These are phyloP conservation scores for Rousettus leschenaultii DNA, from an alignment of 2,113 vertebrate genomes.

Conservation along the genomic window DNA sequence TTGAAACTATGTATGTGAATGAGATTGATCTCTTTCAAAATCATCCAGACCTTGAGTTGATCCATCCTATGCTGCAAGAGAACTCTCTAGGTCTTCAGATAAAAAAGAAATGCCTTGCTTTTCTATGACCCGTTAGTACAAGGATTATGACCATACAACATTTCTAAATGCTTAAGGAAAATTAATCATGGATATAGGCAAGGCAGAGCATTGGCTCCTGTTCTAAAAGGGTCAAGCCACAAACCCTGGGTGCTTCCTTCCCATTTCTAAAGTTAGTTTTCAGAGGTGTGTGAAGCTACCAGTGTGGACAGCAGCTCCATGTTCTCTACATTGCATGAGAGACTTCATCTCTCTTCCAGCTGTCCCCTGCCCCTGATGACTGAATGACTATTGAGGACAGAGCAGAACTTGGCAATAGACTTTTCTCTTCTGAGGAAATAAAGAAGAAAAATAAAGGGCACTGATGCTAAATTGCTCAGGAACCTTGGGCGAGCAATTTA, in stretches of 20 bases:
- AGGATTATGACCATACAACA: not conserved
- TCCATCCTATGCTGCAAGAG: not conserved
- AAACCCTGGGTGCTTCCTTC: not conserved
- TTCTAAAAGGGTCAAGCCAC: not conserved
- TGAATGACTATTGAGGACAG: not conserved
- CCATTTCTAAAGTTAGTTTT: not conserved
- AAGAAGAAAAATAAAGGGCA: not conserved
- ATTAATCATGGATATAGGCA: not conserved
- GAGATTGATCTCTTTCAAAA: not conserved
- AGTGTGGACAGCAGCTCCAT: not conserved
- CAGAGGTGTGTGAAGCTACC: not conserved
- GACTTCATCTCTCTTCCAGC: not conserved
- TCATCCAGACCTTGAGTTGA: not conserved
- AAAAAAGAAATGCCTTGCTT: not conserved
- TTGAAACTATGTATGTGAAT: not conserved
- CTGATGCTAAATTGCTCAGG: not conserved
- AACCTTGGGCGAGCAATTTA: not conserved
- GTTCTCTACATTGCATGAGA: not conserved
- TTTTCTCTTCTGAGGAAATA: slow-evolving; percentile 27
- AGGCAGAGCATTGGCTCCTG: not conserved
- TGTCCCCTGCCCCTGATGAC: not conserved
- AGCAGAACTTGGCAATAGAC: not conserved
- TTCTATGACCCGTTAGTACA: not conserved
- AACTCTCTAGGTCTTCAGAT: not conserved
- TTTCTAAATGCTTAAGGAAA: slow-evolving; percentile 7